Base-by-base conservation (phyloP, 35 echinoderm and acorn worm species). In the Ophioderma brevispina region DNA sequence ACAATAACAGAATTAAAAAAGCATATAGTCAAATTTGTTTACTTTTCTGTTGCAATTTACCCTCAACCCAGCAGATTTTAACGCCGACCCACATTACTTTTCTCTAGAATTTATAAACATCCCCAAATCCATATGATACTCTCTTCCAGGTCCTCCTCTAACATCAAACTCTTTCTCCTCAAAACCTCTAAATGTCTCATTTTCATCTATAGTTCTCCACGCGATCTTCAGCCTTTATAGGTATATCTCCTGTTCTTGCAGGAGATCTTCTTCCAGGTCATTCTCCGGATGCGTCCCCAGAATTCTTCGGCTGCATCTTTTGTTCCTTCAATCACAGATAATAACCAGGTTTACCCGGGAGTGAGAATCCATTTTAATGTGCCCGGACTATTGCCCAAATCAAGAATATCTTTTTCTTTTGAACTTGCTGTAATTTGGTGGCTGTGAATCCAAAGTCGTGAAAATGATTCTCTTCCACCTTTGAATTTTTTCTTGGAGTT, bases 261-360 rank as follows among this genome's bases (percentile, higher is more conserved):
- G 75, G 93, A 92, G 23, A 98, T 92, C 85, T 98, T 98, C 76
- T 98, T 98, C 96, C 96, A 98, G 52, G 64, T 98, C 46, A 87
- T 77, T 46, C 93, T 40, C 18, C 96, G 81, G 0, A 98, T 37
- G 0, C 87, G 80, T 37, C 87, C 87, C 96, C 96, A 98, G 34
- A 91, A 91, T 19, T 92, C 96, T 32, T 98, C 96, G 14, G 86
- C 87, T 31, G 83, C 87, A 78, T 84, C 84, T 31, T 89, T 95
- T 23, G 82, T 38, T 81, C 96, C 96, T 76, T 98, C 96, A 8
- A 98, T n/a, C 75, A 49, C 96, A 98, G 41, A 98, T 93, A 33
- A 98, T 95, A 11, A n/a, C 96, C 96, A 33, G 96, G 96, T 81
- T 95, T 98, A n/a, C 96, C 96, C 49, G 96, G 96, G 38, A 98